Base-by-base conservation (phyloP, 2,797 vertebrate species). In the Siniperca scherzeri region DNA sequence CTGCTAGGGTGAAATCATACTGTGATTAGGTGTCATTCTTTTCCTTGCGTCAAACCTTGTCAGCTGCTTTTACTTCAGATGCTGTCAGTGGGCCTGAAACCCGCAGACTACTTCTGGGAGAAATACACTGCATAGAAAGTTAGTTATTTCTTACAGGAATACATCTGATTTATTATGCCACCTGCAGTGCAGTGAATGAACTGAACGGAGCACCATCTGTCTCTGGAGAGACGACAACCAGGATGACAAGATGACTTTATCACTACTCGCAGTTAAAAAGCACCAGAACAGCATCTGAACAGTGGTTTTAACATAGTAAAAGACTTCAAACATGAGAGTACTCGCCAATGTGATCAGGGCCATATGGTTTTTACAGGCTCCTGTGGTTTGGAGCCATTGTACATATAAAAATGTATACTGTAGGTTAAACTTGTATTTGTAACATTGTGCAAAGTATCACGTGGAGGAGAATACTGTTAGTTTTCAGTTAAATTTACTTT, bases 391-490 rank as follows among this genome's bases (percentile, higher is more conserved):
- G 89, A 86, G 81, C 74, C 50, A 44, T 36, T 92, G 81, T 90
- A 90, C 61, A 89, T 89, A 88, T 70, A 64, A 50, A 82, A 59
- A 53, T 78, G 62, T 69, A 61, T 61, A 84, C 78, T 76, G 36
- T 85, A 68, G 73, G 62, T 78, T 65, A 70, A 86, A 86, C 69
- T 70, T 77, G 74, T 85, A 60, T 84, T 86, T 83, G 89, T 92
- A 78, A 74, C 50, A 76, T 74, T 22, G 16, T 88, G 66, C 36
- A 46, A 56, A 70, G 52, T 65, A 72, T 89, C 75, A 80, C 62
- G 19, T 30, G 21, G 73, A 85, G 76, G 46, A 56, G 4, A 68
- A 64, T 66, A 81, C 30, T 87, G 53, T 89, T 87, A 0, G 40
- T 90, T 89, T 92, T 83, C 68, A 79, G 16, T 87, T 81, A 16